Evolutionary conservation across 1,140 invertebrate genomes (phyloP).

Genomic region (Drosophila ercepeae): DNA sequence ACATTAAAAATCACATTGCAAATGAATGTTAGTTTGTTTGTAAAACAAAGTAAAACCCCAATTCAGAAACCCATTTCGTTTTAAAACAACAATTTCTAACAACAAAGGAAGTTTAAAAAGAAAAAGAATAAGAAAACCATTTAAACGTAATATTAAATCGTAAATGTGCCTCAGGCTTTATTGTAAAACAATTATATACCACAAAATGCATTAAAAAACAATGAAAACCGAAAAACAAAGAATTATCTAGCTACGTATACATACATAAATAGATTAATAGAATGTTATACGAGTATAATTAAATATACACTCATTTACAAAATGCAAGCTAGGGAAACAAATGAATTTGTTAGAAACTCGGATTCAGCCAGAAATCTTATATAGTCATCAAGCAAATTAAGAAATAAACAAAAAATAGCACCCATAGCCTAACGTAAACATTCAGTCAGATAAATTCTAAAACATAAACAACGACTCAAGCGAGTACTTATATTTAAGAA

Average conservation of each 20-base stretch:
- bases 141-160: conserved; percentile 38
- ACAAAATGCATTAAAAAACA: conserved; percentile 46
- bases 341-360: conserved; percentile 57
- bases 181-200: conserved; percentile 78
- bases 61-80: conserved; percentile 32
- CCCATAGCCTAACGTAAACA: conserved; percentile 36
- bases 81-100: conserved; percentile 14
- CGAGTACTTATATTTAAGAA: conserved; percentile 27
- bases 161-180: conserved; percentile 80
- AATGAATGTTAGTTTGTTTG: conserved; percentile 67
- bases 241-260: conserved; percentile 49
- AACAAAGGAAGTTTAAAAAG: conserved; percentile 14
- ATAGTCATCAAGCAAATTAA: conserved; percentile 36
- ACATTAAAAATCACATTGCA: conserved; percentile 22
- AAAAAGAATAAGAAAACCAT: conserved; percentile 29
- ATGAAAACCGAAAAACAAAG: conserved; percentile 8
- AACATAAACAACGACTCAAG: conserved; percentile 5
- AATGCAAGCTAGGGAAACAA: conserved; percentile 60
- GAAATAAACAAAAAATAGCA: conserved; percentile 18
- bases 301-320: conserved; percentile 80
- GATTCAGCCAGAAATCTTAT: conserved; percentile 29
- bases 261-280: conserved; percentile 59
- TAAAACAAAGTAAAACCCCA: conserved; percentile 69
- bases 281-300: conserved; percentile 54
- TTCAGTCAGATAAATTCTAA: conserved; percentile 40